A percentile compares a stretch with the other conserved stretches of the same genome.
Conservation (phyloP, 1,140 invertebrate species). For the Cydia pomonella region DNA sequence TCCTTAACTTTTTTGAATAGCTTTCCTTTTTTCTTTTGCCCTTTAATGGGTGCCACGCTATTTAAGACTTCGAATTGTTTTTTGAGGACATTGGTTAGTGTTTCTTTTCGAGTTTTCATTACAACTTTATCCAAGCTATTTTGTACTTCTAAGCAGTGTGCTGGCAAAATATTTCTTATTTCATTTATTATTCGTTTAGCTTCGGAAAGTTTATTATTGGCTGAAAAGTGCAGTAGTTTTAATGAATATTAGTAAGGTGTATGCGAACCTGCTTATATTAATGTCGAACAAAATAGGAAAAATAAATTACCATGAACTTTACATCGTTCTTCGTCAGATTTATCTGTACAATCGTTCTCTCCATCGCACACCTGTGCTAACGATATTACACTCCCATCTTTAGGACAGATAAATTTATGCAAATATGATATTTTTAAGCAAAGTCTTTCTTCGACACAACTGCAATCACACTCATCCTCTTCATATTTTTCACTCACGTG, state of each 20-base stretch:
- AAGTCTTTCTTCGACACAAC: conserved; percentile 37
- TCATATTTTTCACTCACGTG: neutral
- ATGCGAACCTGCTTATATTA: neutral
- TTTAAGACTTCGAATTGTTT: conserved; percentile 9
- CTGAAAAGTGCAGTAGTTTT: neutral
- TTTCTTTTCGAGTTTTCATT: conserved; percentile 2
- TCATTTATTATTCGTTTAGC: neutral
- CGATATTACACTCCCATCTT: conserved; percentile 44
- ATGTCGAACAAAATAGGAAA: neutral
- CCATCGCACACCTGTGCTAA: conserved; percentile 61
- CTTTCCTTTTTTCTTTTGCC: neutral
- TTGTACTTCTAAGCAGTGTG: conserved; percentile 12
- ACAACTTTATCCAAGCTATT: conserved; percentile 6
- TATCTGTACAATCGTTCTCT: conserved; percentile 50
- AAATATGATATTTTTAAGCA: conserved; percentile 54
- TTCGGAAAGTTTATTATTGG: neutral
- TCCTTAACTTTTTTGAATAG: neutral
- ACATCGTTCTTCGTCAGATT: conserved; percentile 61
- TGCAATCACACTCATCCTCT: conserved; percentile 36
- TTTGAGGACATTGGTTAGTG: neutral
- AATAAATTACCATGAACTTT: conserved; percentile 48
- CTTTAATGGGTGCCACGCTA: neutral
- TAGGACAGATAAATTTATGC: conserved; percentile 50
- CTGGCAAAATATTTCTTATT: neutral
- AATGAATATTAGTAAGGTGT: neutral